phyloP scores from a whole-genome alignment of 2,888 invertebrate genomes.

The Morpho helenor region DNA sequence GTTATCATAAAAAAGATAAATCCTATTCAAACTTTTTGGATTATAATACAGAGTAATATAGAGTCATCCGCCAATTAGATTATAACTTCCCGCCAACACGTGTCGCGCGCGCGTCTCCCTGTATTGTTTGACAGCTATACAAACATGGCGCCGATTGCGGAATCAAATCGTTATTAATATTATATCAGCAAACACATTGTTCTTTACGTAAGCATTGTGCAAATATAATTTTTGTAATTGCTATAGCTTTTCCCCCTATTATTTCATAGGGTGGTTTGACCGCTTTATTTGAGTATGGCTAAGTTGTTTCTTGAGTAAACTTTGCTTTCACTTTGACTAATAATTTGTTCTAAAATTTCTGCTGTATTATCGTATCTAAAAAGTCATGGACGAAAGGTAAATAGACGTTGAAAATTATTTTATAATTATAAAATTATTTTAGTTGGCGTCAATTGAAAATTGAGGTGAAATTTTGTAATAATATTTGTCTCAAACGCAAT shows the following conservation, averaged over 20 bases:
- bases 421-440: no score
- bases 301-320: constrained; percentile 47
- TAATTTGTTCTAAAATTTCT: no score
- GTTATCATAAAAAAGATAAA: constrained; percentile 28
- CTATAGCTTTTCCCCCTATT: constrained; percentile 48
- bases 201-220: constrained; percentile 50
- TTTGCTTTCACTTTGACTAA: background rate
- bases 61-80: constrained; percentile 51
- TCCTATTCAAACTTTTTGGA: constrained; percentile 30
- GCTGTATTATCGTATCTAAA: no score
- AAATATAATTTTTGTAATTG: constrained; percentile 74
- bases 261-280: constrained; percentile 41
- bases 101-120: constrained; percentile 52
- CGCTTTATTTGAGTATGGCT: constrained; percentile 43
- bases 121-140: constrained; percentile 66
- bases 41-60: constrained; percentile 33
- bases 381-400: no score
- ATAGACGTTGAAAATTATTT: no score
- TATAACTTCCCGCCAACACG: constrained; percentile 58
- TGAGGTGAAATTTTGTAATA: no score
- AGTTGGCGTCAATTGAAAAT: no score
- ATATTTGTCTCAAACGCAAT: no score
- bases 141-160: constrained; percentile 67
- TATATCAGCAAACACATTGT: constrained; percentile 63
- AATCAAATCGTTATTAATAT: constrained; percentile 72